phyloP scores from a whole-genome alignment of 92 coral and sea anemone genomes.

The Epizoanthus scotinus region DNA sequence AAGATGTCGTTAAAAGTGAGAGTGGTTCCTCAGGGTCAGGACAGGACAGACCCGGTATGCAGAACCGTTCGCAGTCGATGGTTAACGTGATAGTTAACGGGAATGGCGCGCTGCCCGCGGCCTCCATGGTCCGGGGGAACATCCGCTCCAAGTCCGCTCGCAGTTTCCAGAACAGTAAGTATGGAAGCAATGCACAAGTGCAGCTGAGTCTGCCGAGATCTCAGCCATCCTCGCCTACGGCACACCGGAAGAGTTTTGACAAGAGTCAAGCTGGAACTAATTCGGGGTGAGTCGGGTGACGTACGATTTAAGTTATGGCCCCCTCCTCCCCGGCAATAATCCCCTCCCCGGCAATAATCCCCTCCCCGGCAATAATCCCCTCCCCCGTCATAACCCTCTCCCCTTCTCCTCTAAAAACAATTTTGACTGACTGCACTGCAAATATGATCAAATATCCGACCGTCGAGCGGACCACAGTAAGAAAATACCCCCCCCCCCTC shows the following conservation, averaged over 20 bases:
- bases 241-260: slow-evolving; percentile 71
- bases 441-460: too few species aligned
- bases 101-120: slow-evolving; percentile 56
- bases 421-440: too few species aligned
- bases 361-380: too few species aligned
- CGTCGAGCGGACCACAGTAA: too few species aligned
- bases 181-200: slow-evolving; percentile 50
- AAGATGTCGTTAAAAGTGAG: slow-evolving; percentile 29
- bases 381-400: too few species aligned
- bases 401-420: too few species aligned
- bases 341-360: too few species aligned
- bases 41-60: slow-evolving; percentile 22
- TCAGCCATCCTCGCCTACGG: slow-evolving; percentile 92
- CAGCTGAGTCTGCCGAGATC: slow-evolving; percentile 68
- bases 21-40: slow-evolving; percentile 4
- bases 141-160: slow-evolving; percentile 95
- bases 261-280: slow-evolving; percentile 46
- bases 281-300: slow-evolving; percentile 37
- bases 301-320: too few species aligned
- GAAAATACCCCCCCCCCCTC: too few species aligned
- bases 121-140: slow-evolving; percentile 87
- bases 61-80: slow-evolving; percentile 53
- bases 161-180: slow-evolving; percentile 76
- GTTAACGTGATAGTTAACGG: slow-evolving; percentile 50
- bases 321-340: too few species aligned